phyloP scores from a whole-genome alignment of 1,140 invertebrate genomes.

The Drosophila dunni region DNA sequence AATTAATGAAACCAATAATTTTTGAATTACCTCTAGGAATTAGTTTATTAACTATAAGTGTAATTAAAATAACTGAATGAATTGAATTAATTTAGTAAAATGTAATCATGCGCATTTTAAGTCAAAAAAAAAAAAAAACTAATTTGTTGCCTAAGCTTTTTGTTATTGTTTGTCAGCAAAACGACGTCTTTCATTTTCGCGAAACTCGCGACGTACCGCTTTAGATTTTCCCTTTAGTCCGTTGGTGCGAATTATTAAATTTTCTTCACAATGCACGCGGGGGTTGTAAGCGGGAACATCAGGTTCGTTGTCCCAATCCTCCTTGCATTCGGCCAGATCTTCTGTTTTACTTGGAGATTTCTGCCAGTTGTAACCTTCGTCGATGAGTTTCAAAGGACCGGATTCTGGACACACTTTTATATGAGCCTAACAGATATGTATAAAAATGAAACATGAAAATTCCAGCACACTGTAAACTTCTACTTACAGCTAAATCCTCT shows the following conservation, averaged over 20 bases:
- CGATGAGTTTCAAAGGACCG: neutral
- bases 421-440: slow-evolving; percentile 20
- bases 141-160: too few species aligned
- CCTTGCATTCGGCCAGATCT: slow-evolving; percentile 12
- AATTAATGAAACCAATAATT: neutral
- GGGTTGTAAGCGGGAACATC: slow-evolving; percentile 33
- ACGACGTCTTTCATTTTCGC: slow-evolving; percentile 17
- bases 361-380: too few species aligned
- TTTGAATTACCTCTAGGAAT: too few species aligned
- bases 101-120: neutral
- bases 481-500: slow-evolving; percentile 17
- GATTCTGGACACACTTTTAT: slow-evolving; percentile 7
- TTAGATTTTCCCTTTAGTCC: slow-evolving; percentile 2
- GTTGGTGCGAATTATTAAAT: slow-evolving; percentile 17
- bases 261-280: slow-evolving; percentile 7
- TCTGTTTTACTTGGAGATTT: neutral
- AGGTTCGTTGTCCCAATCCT: slow-evolving; percentile 35
- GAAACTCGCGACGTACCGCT: neutral
- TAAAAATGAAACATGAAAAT: neutral
- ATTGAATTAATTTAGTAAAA: too few species aligned
- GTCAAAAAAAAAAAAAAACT: too few species aligned
- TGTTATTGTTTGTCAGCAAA: slow-evolving; percentile 13
- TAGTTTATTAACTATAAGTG: too few species aligned
- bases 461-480: neutral
- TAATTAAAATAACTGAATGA: neutral